Evolutionary conservation across 2,888 invertebrate genomes (phyloP).

Genomic region (Meloe dianella): DNA sequence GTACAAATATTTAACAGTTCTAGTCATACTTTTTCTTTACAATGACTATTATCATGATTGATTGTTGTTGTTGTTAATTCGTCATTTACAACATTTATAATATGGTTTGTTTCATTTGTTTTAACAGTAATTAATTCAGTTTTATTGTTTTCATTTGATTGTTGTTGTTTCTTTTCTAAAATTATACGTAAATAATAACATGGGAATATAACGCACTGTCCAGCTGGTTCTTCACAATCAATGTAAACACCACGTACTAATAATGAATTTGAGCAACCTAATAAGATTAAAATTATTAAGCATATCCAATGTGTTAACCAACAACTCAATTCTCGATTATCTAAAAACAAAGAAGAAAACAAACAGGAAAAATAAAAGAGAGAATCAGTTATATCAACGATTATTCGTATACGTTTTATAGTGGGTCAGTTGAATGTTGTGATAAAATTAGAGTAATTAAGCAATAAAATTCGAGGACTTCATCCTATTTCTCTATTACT

Average conservation of each 20-base stretch:
- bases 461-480: too few relatives aligned
- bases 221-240: constrained; percentile 83
- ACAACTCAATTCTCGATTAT: constrained; percentile 75
- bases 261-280: constrained; percentile 87
- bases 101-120: constrained; percentile 44
- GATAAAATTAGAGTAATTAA: too few relatives aligned
- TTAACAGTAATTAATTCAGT: constrained; percentile 20
- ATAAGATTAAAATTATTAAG: constrained; percentile 73
- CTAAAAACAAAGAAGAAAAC: too few relatives aligned
- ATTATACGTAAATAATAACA: constrained; percentile 82
- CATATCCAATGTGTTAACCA: constrained; percentile 82
- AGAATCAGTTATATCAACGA: too few relatives aligned
- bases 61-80: neutral
- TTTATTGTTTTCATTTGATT: constrained; percentile 33
- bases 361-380: too few relatives aligned
- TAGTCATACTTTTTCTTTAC: constrained; percentile 22
- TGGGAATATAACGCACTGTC: constrained; percentile 83
- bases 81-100: constrained; percentile 32
- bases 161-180: constrained; percentile 68
- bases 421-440: too few relatives aligned
- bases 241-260: constrained; percentile 87
- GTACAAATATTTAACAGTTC: constrained; percentile 17
- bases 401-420: too few relatives aligned
- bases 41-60: constrained; percentile 31
- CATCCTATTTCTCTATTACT: too few relatives aligned